Conservation (phyloP, 2,113 vertebrate genomes). For the Phainopepla nitens region DNA sequence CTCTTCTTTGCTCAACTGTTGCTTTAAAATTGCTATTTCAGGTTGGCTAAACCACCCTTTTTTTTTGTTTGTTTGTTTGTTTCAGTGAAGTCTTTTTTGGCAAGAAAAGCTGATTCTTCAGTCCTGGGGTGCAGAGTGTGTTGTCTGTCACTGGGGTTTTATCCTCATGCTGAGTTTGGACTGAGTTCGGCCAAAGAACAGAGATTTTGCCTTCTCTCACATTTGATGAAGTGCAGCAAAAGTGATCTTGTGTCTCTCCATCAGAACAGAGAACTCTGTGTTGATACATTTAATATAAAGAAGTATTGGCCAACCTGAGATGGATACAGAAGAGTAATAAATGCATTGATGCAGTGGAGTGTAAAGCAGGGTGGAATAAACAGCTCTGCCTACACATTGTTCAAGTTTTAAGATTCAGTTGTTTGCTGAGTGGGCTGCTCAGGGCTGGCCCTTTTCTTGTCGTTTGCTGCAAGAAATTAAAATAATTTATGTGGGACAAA, state of each 20-base stretch:
- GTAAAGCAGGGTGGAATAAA: not conserved
- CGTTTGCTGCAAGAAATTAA: not conserved
- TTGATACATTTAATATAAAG: not conserved
- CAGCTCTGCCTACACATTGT: not conserved
- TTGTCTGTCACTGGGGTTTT: not conserved
- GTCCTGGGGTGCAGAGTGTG: accelerated
- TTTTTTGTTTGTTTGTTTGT: not conserved
- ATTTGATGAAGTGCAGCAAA: not conserved
- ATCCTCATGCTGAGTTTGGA: accelerated
- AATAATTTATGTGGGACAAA: not conserved
- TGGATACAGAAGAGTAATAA: not conserved
- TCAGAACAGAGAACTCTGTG: not conserved
- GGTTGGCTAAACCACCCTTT: not conserved
- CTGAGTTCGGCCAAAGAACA: not conserved
- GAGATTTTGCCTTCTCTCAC: not conserved
- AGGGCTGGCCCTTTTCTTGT: not conserved
- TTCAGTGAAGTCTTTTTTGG: not conserved
- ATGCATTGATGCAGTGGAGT: not conserved
- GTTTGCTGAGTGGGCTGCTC: not conserved
- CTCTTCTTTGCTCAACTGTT: not conserved
- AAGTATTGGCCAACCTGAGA: not conserved
- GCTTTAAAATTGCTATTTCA: not conserved
- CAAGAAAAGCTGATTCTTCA: not conserved
- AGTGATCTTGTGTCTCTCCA: not conserved
- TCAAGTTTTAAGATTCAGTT: not conserved